Percentiles rank a stretch among this genome's conserved stretches.
Evolutionary conservation across 1,140 invertebrate species (phyloP).

Genomic region (Cephus cinctus): DNA sequence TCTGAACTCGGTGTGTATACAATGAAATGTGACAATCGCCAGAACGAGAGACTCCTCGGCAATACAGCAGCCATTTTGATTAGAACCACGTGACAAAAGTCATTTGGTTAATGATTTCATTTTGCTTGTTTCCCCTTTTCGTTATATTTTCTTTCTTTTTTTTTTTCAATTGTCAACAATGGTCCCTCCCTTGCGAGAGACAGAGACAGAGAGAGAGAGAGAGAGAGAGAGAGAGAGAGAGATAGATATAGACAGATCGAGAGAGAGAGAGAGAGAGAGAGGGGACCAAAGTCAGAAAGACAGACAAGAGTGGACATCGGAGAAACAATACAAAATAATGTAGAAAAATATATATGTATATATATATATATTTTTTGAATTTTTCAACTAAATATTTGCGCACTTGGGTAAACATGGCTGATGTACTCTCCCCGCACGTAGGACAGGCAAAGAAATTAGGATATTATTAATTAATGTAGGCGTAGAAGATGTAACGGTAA

Average conservation of each 20-base stretch:
- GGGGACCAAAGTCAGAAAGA: not conserved
- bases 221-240: no score
- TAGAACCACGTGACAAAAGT: no score
- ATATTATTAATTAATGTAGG: no score
- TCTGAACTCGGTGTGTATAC: constrained; percentile 8
- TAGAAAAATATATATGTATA: not conserved
- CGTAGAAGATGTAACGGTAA: not conserved
- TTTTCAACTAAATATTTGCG: not conserved
- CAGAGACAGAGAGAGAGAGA: no score
- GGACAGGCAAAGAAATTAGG: constrained; percentile 40
- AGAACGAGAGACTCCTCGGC: no score
- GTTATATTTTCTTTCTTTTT: no score
- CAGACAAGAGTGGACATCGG: not conserved
- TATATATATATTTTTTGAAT: not conserved
- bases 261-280: not conserved
- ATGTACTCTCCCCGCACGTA: constrained; percentile 52
- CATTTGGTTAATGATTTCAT: no score
- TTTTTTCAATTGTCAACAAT: no score
- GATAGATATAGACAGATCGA: no score
- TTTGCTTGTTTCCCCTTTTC: no score
- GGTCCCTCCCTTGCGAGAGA: no score
- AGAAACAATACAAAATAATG: constrained; percentile 1
- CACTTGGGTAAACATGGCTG: constrained; percentile 33
- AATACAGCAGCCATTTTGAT: no score
- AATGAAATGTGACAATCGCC: constrained; percentile 6